phyloP scores from a whole-genome alignment of 2,113 vertebrate genomes.

The Phaethon lepturus region DNA sequence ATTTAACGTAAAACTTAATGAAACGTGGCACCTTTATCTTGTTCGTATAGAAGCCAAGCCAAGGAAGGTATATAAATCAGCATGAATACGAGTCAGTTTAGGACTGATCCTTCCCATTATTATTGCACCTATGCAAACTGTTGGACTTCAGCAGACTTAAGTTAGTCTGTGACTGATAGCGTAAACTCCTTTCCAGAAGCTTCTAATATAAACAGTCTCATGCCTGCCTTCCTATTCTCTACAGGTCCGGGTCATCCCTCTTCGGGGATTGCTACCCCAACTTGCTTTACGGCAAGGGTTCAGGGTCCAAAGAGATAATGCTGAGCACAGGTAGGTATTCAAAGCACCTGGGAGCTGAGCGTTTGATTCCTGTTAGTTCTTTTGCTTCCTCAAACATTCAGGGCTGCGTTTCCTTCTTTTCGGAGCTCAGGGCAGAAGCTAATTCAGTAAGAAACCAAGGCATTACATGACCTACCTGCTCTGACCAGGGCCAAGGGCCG shows the following conservation, averaged over 20 bases:
- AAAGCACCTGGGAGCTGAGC: background rate
- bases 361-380: background rate
- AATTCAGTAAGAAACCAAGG: background rate
- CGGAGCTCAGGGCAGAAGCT: background rate
- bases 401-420: background rate
- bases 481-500: accelerated
- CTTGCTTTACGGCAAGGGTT: background rate
- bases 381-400: background rate
- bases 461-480: background rate
- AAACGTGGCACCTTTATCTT: background rate
- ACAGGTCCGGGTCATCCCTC: background rate
- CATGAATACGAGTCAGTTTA: background rate
- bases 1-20: background rate
- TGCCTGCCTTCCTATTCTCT: background rate
- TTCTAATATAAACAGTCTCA: background rate
- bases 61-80: background rate
- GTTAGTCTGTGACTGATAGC: background rate
- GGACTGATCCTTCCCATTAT: background rate
- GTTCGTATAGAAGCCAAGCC: background rate
- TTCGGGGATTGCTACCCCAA: background rate
- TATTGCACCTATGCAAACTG: background rate
- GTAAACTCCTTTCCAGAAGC: background rate
- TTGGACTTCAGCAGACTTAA: background rate
- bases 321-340: background rate
- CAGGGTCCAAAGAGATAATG: accelerated